Evolutionary conservation across 2,888 invertebrate genomes (phyloP).

Genomic region (Chromoteleia sp.): DNA sequence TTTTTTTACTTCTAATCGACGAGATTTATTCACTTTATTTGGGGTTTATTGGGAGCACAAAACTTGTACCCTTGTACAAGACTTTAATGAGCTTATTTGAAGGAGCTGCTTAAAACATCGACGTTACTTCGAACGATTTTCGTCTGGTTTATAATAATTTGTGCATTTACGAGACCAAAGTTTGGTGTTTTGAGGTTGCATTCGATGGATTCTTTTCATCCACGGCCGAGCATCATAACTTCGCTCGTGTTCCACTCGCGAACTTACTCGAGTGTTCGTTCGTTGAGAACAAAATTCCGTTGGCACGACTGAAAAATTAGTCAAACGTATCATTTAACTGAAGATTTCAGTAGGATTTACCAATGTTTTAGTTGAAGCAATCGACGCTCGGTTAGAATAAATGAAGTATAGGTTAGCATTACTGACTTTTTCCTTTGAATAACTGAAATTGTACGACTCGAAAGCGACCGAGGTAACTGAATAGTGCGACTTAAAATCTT

Average conservation of each 20-base stretch:
- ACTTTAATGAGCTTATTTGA: constrained; percentile 68
- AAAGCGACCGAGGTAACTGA: too few species aligned
- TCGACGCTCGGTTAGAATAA: too few species aligned
- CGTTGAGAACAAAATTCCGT: too few species aligned
- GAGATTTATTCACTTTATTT: constrained; percentile 63
- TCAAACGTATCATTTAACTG: too few species aligned
- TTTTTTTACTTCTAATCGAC: constrained; percentile 53
- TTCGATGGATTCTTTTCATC: constrained; percentile 53
- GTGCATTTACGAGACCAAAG: constrained; percentile 48
- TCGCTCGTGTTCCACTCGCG: neutral
- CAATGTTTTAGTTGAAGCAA: too few species aligned
- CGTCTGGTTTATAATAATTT: constrained; percentile 56
- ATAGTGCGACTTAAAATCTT: too few species aligned
- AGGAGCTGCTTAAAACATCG: constrained; percentile 61
- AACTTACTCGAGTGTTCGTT: constrained; percentile 17
- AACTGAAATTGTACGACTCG: too few species aligned
- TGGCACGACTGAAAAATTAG: too few species aligned
- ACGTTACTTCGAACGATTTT: constrained; percentile 59
- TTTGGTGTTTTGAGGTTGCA: constrained; percentile 54
- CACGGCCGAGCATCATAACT: neutral
- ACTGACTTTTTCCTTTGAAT: too few species aligned
- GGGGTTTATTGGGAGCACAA: constrained; percentile 54
- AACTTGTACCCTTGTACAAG: constrained; percentile 65
- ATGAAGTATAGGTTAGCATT: too few species aligned
- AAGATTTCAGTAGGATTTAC: too few species aligned